These are phyloP conservation scores for Macrobrachium nipponense DNA, from an alignment of 1,140 invertebrate species.

Conservation along the genomic window DNA sequence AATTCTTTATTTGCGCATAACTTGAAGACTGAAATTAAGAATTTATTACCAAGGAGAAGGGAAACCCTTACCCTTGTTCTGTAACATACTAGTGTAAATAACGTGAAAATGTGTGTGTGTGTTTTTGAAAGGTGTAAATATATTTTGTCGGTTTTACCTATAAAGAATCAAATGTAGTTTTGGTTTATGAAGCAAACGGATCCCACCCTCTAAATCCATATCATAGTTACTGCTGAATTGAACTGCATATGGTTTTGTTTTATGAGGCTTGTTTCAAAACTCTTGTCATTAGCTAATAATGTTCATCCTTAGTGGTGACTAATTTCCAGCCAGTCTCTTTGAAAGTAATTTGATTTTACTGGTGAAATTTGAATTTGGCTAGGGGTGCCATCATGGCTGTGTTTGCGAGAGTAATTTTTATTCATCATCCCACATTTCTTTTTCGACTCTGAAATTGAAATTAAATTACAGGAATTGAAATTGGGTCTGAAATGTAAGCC, in stretches of 20 bases:
- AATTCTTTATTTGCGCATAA: too few species aligned
- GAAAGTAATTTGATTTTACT: too few species aligned
- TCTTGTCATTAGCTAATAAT: neutral
- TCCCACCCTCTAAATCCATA: conserved; percentile 52
- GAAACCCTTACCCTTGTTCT: conserved; percentile 17
- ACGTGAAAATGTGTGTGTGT: conserved; percentile 23
- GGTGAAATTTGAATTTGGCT: too few species aligned
- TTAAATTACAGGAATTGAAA: too few species aligned
- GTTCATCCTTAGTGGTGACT: neutral
- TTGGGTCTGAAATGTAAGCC: too few species aligned
- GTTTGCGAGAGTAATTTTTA: neutral
- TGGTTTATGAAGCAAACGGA: conserved; percentile 29
- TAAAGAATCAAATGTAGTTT: conserved; percentile 49
- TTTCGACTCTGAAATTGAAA: too few species aligned
- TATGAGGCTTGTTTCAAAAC: neutral
- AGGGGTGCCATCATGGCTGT: too few species aligned
- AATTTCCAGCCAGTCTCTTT: too few species aligned
- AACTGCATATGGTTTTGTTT: conserved; percentile 8
- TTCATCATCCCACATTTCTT: neutral
- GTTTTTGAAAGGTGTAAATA: conserved; percentile 53
- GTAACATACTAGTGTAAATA: conserved; percentile 59
- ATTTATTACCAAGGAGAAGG: conserved; percentile 17
- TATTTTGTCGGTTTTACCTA: conserved; percentile 33
- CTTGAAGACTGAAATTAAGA: neutral
- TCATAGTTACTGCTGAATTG: conserved; percentile 43